Conservation (phyloP, 2,888 invertebrate species). For the Nomada fabriciana region DNA sequence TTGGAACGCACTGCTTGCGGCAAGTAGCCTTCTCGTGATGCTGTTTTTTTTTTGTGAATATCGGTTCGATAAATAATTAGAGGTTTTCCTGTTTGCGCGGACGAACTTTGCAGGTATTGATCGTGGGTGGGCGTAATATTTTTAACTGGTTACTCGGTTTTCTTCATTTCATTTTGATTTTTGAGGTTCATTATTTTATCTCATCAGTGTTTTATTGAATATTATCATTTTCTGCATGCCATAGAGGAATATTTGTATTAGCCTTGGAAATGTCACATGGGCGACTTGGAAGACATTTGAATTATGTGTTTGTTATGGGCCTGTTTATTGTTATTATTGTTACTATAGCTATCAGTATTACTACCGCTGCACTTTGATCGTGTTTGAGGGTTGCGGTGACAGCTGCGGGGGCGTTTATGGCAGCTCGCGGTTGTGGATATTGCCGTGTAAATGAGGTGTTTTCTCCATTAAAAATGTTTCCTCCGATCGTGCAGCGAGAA, state of each 20-base stretch:
- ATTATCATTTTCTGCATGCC: too few relatives aligned
- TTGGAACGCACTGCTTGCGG: neutral
- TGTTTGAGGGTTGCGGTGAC: conserved; percentile 24
- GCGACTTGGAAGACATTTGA: too few relatives aligned
- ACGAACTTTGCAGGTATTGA: too few relatives aligned
- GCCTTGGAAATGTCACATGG: neutral
- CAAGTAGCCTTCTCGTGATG: neutral
- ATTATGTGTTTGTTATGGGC: neutral
- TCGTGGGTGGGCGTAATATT: too few relatives aligned
- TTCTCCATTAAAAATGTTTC: conserved; percentile 48
- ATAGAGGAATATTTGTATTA: neutral
- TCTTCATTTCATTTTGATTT: too few relatives aligned
- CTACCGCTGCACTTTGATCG: conserved; percentile 23
- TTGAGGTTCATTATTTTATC: too few relatives aligned
- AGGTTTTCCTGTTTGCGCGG: neutral
- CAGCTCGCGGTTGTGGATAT: conserved; percentile 33
- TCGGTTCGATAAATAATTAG: neutral
- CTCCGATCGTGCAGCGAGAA: conserved; percentile 13
- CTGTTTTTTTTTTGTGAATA: neutral
- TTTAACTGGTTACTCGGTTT: too few relatives aligned
- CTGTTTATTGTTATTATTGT: conserved; percentile 23
- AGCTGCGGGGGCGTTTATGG: conserved; percentile 51
- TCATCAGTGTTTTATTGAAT: too few relatives aligned
- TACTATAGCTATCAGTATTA: conserved; percentile 5
- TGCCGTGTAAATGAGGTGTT: conserved; percentile 15